Conservation (phyloP, 2,888 invertebrate genomes). For the Mycalesis mineus region DNA sequence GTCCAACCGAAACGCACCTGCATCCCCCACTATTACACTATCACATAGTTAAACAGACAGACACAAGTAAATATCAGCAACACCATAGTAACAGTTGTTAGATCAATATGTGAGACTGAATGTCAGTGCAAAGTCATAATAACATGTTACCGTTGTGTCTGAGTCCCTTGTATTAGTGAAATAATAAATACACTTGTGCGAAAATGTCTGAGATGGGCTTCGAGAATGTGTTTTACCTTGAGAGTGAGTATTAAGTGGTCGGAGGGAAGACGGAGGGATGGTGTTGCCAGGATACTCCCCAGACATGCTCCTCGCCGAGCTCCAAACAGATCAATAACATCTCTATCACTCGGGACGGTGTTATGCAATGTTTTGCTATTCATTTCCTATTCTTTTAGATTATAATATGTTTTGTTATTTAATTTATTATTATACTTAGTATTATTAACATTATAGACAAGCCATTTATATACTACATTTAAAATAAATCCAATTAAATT, state of each 20-base stretch:
- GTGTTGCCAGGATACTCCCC: slow-evolving; percentile 72
- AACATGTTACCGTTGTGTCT: slow-evolving; percentile 52
- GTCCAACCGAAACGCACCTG: slow-evolving; percentile 66
- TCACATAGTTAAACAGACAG: slow-evolving; percentile 45
- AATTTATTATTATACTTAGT: too few species aligned
- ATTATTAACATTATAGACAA: too few species aligned
- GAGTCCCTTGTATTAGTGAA: slow-evolving; percentile 30
- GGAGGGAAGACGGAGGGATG: slow-evolving; percentile 59
- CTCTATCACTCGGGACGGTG: slow-evolving; percentile 61
- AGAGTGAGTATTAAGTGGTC: slow-evolving; percentile 67
- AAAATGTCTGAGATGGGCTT: slow-evolving; percentile 73
- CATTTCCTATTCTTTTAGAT: neutral
- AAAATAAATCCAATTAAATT: too few species aligned
- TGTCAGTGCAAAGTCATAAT: slow-evolving; percentile 48
- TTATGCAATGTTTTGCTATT: slow-evolving; percentile 60
- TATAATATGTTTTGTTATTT: slow-evolving; percentile 17
- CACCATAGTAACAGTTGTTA: slow-evolving; percentile 66
- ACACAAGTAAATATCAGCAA: slow-evolving; percentile 39
- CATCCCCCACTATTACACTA: slow-evolving; percentile 49
- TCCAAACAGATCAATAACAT: slow-evolving; percentile 71
- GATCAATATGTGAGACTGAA: slow-evolving; percentile 65
- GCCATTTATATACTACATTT: too few species aligned
- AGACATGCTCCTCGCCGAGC: slow-evolving; percentile 52
- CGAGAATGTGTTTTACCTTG: slow-evolving; percentile 75
- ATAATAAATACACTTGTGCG: slow-evolving; percentile 33